These are phyloP conservation scores for Amaurobius ferox DNA, from an alignment of 2,888 invertebrate species.

Conservation along the genomic window DNA sequence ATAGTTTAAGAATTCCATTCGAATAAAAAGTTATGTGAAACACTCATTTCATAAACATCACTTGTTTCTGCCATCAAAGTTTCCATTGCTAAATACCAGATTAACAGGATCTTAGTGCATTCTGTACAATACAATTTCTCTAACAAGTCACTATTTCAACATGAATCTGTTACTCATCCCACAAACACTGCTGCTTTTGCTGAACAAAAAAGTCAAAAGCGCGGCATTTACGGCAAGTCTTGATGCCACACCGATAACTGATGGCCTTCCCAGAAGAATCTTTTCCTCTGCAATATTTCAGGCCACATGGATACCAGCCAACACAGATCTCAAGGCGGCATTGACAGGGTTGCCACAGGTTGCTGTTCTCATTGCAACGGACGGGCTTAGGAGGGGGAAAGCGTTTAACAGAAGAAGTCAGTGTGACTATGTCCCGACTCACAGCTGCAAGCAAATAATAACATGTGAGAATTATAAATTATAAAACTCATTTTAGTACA, in stretches of 20 bases:
- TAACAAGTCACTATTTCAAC: not conserved
- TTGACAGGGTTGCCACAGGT: slow-evolving; percentile 82
- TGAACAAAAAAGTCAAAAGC: slow-evolving; percentile 90
- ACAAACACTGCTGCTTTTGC: slow-evolving; percentile 87
- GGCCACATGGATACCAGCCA: slow-evolving; percentile 96
- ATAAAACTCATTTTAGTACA: too few relatives aligned
- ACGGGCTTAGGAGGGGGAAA: slow-evolving; percentile 82
- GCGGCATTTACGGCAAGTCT: slow-evolving; percentile 94
- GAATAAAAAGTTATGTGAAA: too few relatives aligned
- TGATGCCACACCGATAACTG: slow-evolving; percentile 94
- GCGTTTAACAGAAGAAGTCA: slow-evolving; percentile 84
- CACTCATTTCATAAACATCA: too few relatives aligned
- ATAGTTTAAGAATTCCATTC: too few relatives aligned
- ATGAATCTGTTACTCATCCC: slow-evolving; percentile 76
- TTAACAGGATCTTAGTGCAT: slow-evolving; percentile 2
- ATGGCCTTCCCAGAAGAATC: slow-evolving; percentile 82
- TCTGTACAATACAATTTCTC: not conserved
- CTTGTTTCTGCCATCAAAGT: too few relatives aligned
- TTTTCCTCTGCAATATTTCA: slow-evolving; percentile 94
- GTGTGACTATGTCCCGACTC: slow-evolving; percentile 79
- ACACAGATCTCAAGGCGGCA: slow-evolving; percentile 92
- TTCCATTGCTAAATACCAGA: too few relatives aligned
- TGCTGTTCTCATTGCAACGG: slow-evolving; percentile 75
- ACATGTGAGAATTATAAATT: too few relatives aligned
- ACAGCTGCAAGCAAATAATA: slow-evolving; percentile 75